These are phyloP conservation scores for Hiodon alosoides DNA, from an alignment of 2,113 vertebrate species.

Conservation along the genomic window DNA sequence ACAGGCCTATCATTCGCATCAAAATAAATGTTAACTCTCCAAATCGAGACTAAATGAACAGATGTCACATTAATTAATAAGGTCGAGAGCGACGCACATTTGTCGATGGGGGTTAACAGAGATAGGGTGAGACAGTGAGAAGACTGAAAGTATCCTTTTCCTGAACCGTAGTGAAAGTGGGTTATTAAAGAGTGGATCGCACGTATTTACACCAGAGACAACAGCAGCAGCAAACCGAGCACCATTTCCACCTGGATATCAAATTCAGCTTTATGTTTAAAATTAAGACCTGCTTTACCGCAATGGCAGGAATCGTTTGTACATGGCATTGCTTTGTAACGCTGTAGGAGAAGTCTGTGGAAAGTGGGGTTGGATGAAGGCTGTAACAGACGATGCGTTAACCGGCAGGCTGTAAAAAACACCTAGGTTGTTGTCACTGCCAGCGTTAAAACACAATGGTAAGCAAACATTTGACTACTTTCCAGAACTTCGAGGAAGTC, in stretches of 20 bases:
- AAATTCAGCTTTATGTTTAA: background rate
- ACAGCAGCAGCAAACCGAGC: background rate
- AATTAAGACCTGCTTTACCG: too few species aligned
- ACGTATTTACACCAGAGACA: too few species aligned
- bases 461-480: background rate
- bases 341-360: background rate
- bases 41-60: too few species aligned
- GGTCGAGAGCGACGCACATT: too few species aligned
- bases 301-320: background rate
- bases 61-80: too few species aligned
- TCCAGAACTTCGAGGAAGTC: constrained; percentile 3
- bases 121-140: too few species aligned
- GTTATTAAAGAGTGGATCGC: too few species aligned
- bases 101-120: too few species aligned
- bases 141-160: too few species aligned
- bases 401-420: constrained; percentile 15
- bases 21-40: too few species aligned
- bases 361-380: background rate
- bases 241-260: background rate
- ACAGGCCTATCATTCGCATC: too few species aligned
- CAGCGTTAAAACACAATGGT: background rate
- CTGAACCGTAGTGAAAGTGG: too few species aligned
- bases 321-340: background rate
- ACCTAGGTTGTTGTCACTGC: background rate
- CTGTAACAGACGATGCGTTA: background rate